Conservation (phyloP, 1,140 invertebrate genomes). For the Cephus cinctus region DNA sequence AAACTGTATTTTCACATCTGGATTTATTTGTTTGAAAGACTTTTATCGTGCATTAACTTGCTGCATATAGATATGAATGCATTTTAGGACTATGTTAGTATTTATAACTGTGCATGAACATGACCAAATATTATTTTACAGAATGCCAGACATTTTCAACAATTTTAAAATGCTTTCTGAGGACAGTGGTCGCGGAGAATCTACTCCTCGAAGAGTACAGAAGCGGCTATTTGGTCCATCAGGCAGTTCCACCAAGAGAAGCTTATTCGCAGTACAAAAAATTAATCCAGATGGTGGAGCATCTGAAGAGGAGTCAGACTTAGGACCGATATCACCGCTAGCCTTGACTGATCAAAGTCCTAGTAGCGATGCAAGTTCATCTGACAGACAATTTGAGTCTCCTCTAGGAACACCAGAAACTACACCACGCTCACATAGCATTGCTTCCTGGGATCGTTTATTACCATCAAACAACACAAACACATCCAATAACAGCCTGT, state of each 20-base stretch:
- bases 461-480: slow-evolving; percentile 5
- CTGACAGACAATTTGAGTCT: slow-evolving; percentile 28
- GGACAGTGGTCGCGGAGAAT: slow-evolving; percentile 16
- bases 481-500: slow-evolving; percentile 10
- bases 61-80: no score
- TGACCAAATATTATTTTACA: no score
- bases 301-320: slow-evolving; percentile 43
- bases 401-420: slow-evolving; percentile 30
- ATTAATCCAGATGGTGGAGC: not conserved
- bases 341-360: slow-evolving; percentile 28
- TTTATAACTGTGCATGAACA: no score
- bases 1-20: no score
- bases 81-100: no score
- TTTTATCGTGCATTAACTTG: no score
- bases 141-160: no score
- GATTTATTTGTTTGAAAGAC: no score
- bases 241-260: slow-evolving; percentile 34
- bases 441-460: slow-evolving; percentile 26
- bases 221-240: slow-evolving; percentile 28
- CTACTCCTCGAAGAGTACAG: slow-evolving; percentile 31
- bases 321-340: slow-evolving; percentile 45
- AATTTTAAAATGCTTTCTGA: slow-evolving; percentile 18
- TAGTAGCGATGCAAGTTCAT: slow-evolving; percentile 28
- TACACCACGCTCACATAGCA: slow-evolving; percentile 9
- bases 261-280: slow-evolving; percentile 24